Evolutionary conservation across 2,888 invertebrate genomes (phyloP), one percentile per base, ranked within the genome.

Genomic region (Synergus japonicus): DNA sequence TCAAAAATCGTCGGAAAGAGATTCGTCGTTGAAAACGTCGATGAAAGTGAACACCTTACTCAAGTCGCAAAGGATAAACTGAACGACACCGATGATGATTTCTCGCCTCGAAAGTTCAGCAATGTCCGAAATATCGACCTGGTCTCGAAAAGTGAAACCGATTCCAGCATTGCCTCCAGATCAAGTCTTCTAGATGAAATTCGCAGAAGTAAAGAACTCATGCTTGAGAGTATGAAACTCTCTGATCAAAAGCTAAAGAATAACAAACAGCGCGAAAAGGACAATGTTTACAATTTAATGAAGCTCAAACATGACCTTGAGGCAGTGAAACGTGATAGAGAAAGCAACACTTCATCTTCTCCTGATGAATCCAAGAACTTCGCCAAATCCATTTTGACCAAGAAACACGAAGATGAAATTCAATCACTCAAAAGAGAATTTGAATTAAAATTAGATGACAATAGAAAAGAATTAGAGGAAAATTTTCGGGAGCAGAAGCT

Each of bases 381-480:
- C 8, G 0, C 22, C 3, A 92, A 91, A 60, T 86, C 66, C 4
- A 81, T 80, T 67, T 78, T 88, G 79, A 88, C 89, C 80, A 87
- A 86, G 29, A 90, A 91, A 64, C 90, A 92, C 15, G 93, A 94
- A 87, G 93, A 93, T 79, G 94, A 94, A 89, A 91, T 94, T 83
- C 93, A 94, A 85, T 88, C 91, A 83, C 91, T 94, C 76, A 94
- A 94, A 85, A 93, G 94, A 83, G 94, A 95, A 77, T 93, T 95
- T 86, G 93, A 94, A 81, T 93, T 93, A 80, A 93, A 93, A 85
- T 84, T 94, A 49, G 88, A 91, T 1, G 88, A 89, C 37, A 92
- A 90, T 73, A 92, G 90, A 83, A 87, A 88, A 1, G 89, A 93
- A 76, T 76, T 93, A 41, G 92, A 91, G 81, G 88, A 83, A 41